Evolutionary conservation across 37 sponge, comb jelly and placozoan species (phyloP).

Genomic region (Geodia barretti): DNA sequence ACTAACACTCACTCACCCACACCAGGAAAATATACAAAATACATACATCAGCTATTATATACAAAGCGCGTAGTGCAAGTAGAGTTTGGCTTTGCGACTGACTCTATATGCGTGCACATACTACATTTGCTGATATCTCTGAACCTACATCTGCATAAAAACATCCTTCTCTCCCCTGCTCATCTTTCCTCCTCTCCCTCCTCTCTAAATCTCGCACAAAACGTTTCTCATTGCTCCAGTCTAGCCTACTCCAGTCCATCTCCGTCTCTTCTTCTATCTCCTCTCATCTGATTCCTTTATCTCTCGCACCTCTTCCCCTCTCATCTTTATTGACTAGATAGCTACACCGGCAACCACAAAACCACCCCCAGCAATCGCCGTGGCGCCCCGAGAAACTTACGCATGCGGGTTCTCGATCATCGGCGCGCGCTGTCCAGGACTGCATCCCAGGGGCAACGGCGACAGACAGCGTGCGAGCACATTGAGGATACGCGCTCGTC

Average conservation of each 20-base stretch:
- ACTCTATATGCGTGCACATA: slow-evolving; percentile 8
- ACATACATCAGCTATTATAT: no score
- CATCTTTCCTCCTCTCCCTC: not conserved
- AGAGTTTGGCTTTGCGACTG: no score
- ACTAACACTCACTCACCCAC: no score
- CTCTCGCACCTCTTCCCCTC: not conserved
- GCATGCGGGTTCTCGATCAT: no score
- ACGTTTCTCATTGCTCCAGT: no score
- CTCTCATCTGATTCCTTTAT: not conserved
- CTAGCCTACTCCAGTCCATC: not conserved
- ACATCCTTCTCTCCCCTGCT: slow-evolving; percentile 2
- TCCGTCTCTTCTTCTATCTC: not conserved
- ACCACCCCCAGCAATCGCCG: no score
- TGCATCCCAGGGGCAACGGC: not conserved
- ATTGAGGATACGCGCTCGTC: slow-evolving; percentile 25
- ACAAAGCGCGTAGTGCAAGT: no score
- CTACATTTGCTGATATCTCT: slow-evolving; percentile 24
- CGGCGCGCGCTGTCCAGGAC: no score
- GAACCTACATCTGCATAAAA: not conserved
- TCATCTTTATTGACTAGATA: no score
- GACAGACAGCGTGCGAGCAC: slow-evolving; percentile 52
- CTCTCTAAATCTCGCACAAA: not conserved
- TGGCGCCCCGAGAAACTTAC: no score
- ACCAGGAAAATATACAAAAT: no score
- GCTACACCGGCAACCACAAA: no score